A percentile compares a stretch with the other conserved stretches of the same genome.
Conservation (phyloP, 2,797 vertebrate genomes). For the Megalops cyprinoides region DNA sequence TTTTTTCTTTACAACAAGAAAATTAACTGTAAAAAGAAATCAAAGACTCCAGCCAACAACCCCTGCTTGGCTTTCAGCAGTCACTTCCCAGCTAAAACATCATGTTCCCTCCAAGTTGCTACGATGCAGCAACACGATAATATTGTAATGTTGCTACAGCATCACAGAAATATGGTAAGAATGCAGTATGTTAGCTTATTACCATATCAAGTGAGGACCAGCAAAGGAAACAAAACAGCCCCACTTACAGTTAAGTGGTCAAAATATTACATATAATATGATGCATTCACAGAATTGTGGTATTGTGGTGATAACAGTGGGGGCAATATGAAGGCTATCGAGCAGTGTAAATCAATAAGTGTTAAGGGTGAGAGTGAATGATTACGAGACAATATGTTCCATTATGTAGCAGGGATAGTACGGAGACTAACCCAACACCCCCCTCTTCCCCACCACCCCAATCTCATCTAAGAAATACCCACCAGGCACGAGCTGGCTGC, state of each 20-base stretch:
- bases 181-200: not conserved
- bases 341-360: not conserved
- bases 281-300: not conserved
- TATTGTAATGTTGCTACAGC: not conserved
- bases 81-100: not conserved
- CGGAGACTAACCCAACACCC: not conserved
- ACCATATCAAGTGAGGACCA: not conserved
- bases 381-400: not conserved
- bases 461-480: constrained; percentile 79
- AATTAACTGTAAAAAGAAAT: not conserved
- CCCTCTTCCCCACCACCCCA: constrained; percentile 4
- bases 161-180: not conserved
- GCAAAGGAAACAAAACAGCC: not conserved
- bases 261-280: not conserved
- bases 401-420: not conserved
- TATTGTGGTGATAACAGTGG: not conserved
- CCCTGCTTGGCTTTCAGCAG: not conserved
- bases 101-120: not conserved
- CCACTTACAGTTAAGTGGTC: not conserved
- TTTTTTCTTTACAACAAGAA: not conserved
- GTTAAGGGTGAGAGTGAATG: not conserved
- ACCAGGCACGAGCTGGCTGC: constrained; percentile 76
- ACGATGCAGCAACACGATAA: not conserved
- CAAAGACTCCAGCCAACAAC: not conserved
- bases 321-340: not conserved